Base-by-base conservation (phyloP, 2,113 vertebrate genomes). In the Sebastes fasciatus region DNA sequence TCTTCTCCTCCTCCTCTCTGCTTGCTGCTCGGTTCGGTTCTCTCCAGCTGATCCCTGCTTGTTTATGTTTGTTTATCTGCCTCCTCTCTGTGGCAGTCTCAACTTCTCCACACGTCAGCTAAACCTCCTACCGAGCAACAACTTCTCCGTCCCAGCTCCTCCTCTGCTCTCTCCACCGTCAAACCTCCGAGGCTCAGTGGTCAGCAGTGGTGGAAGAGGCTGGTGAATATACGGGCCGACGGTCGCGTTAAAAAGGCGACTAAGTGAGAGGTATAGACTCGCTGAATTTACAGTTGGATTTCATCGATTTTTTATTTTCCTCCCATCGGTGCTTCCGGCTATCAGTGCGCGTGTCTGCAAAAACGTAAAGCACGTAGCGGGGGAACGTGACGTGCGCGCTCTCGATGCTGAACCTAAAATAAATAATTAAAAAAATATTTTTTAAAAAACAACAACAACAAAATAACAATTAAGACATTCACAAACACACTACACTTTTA, bases 281-380 rank as follows among this genome's bases (percentile, higher is more conserved):
- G 79, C 84, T 4, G 81, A 86, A 87, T 69, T 66, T 4, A 90
- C 80, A 84, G 46, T 34, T 68, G 80, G 74, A 86, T 93, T 91
- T 84, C 58, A 93, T 92, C 92, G 92, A 94, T 92, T 93, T 94
- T 61, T 89, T 94, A 93, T 93, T 94, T 94, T 94, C 89, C 92
- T 92, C 79, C 89, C 91, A 88, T 94, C 92, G 91, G 91, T 87
- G 92, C 95, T 96, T 96, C 95, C 95, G 94, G 94, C 90, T 95
- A 93, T 86, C 93, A 89, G 75, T 87, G 94, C 89, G 92, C 95
- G 93, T 95, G 93, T 92, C 92, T 87, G 91, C 51, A 49, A 61
- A 34, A 48, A 92, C 94, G 94, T 92, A 86, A 76, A 11, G 75
- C 48, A 86, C 92, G 93, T 71, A 77, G 23, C 52, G 40, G 12